Conservation (phyloP, 2,888 invertebrate genomes). For the Liodrosophila aerea region DNA sequence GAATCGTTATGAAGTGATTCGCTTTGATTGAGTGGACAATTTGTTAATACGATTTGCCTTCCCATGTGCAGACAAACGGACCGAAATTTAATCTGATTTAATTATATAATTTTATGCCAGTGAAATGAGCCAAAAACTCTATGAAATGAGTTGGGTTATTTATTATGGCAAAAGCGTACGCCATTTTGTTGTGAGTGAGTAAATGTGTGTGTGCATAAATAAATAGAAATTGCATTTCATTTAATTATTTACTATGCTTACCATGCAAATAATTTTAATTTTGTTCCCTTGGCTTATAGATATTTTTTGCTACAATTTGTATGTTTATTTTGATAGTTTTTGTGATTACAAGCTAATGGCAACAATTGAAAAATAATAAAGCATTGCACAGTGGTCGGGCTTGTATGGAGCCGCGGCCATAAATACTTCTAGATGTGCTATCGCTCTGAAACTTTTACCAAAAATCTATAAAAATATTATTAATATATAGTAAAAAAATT, state of each 20-base stretch:
- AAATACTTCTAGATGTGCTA: too few species aligned
- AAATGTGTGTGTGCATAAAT: conserved; percentile 46
- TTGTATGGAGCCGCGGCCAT: too few species aligned
- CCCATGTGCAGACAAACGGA: neutral
- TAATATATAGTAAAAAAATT: too few species aligned
- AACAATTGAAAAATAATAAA: too few species aligned
- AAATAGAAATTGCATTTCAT: conserved; percentile 48
- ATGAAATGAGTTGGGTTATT: conserved; percentile 34
- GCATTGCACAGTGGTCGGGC: too few species aligned
- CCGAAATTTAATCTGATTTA: conserved; percentile 62
- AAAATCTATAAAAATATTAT: too few species aligned
- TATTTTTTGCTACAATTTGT: conserved; percentile 7
- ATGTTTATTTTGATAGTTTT: too few species aligned
- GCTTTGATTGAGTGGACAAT: conserved; percentile 70
- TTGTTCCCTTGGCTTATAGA: neutral
- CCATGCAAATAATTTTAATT: conserved; percentile 10
- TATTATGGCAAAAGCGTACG: conserved; percentile 37
- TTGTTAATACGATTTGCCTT: conserved; percentile 66
- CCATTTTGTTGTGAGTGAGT: conserved; percentile 1
- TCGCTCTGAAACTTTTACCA: too few species aligned
- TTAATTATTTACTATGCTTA: conserved; percentile 50
- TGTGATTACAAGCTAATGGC: too few species aligned
- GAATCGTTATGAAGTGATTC: conserved; percentile 23
- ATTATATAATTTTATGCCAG: conserved; percentile 67
- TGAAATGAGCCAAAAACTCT: conserved; percentile 34